Conservation (phyloP, 2,888 invertebrate species). For the Lasioglossum villosulum region DNA sequence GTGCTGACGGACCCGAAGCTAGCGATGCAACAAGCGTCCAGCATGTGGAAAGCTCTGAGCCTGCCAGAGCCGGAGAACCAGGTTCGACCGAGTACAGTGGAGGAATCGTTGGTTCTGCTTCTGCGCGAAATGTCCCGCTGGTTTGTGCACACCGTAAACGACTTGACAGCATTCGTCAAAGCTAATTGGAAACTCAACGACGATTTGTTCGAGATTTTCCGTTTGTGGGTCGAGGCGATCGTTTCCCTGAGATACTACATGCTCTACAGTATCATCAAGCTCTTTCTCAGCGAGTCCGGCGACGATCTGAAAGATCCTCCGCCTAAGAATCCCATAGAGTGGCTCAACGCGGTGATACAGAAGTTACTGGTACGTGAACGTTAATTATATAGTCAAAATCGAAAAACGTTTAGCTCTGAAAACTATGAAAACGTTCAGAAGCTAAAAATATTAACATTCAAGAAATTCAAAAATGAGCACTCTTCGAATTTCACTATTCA, state of each 20-base stretch:
- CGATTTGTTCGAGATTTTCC: conserved; percentile 28
- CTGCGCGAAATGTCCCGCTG: conserved; percentile 92
- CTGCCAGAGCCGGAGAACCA: conserved; percentile 94
- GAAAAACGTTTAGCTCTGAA: too few species aligned
- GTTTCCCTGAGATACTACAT: not conserved
- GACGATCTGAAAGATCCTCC: not conserved
- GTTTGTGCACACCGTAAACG: conserved; percentile 92
- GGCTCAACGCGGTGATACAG: not conserved
- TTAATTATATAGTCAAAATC: not conserved
- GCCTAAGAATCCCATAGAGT: not conserved
- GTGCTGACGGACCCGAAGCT: conserved; percentile 91
- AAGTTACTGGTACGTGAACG: not conserved
- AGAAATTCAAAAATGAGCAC: too few species aligned
- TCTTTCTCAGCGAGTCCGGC: not conserved
- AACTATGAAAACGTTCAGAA: too few species aligned
- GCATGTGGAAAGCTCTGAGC: conserved; percentile 90
- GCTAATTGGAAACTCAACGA: conserved; percentile 82
- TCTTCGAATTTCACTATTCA: too few species aligned
- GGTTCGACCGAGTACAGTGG: conserved; percentile 91
- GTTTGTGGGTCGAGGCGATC: not conserved
- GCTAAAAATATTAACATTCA: too few species aligned
- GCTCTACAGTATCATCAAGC: not conserved
- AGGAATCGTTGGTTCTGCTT: conserved; percentile 91
- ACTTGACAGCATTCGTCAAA: conserved; percentile 85
- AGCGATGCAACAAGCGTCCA: conserved; percentile 90